Conservation (phyloP, 2,888 invertebrate species). For the Heteromyza rotundicornis region DNA sequence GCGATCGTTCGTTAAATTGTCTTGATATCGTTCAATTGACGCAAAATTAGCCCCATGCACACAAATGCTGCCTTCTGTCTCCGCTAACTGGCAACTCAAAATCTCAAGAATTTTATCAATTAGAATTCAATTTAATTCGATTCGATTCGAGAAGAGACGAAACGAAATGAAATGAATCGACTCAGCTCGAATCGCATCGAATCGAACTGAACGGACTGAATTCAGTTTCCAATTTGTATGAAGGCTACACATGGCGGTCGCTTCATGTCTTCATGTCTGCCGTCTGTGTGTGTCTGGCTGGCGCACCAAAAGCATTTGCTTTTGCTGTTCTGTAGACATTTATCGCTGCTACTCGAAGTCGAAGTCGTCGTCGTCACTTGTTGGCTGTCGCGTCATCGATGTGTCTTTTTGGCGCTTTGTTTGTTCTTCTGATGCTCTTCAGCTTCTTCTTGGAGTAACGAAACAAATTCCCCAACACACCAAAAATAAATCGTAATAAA, state of each 20-base stretch:
- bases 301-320: neutral
- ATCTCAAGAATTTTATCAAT: constrained; percentile 56
- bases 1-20: neutral
- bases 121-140: constrained; percentile 54
- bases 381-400: too few species aligned
- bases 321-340: neutral
- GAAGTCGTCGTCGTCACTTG: too few species aligned
- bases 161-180: constrained; percentile 15
- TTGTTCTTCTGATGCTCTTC: too few species aligned
- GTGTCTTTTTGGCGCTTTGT: too few species aligned
- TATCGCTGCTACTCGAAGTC: neutral
- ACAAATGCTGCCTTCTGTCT: constrained; percentile 7
- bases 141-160: constrained; percentile 29
- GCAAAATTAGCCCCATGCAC: constrained; percentile 40
- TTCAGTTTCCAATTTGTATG: constrained; percentile 17
- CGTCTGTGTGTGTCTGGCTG: too few species aligned
- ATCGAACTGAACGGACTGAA: too few species aligned
- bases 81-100: constrained; percentile 18
- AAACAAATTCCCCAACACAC: neutral
- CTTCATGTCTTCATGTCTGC: too few species aligned
- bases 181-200: constrained; percentile 5
- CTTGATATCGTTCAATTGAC: constrained; percentile 41
- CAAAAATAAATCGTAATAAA: constrained; percentile 2
- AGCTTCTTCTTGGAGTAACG: too few species aligned
- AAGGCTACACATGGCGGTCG: neutral